Evolutionary conservation across 2,797 vertebrate species (phyloP).

Genomic region (Pangasius sanitwongsei): DNA sequence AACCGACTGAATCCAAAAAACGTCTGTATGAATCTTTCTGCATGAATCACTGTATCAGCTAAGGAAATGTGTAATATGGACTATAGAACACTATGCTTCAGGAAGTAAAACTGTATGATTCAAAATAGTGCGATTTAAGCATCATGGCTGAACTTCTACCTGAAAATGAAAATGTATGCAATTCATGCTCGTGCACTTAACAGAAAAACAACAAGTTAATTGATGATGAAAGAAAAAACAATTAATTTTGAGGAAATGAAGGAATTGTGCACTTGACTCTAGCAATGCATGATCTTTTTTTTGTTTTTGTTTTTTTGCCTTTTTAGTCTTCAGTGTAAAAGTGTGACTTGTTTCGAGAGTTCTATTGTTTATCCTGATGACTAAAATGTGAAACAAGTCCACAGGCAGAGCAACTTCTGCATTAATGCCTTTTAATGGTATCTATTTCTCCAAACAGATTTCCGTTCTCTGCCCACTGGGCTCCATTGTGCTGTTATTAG

Average conservation of each 20-base stretch:
- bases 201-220: neutral
- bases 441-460: neutral
- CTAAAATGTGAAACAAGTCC: neutral
- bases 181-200: neutral
- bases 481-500: neutral
- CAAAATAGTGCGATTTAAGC: neutral
- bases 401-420: neutral
- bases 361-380: neutral
- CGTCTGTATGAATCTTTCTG: neutral
- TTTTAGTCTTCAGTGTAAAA: neutral
- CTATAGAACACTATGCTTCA: neutral
- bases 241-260: neutral
- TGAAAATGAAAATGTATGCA: neutral
- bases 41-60: neutral
- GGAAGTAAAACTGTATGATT: neutral
- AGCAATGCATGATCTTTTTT: neutral
- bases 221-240: too few species aligned
- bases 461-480: neutral
- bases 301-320: neutral
- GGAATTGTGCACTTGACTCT: neutral
- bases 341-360: neutral
- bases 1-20: neutral
- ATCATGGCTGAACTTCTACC: neutral
- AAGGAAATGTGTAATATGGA: neutral
- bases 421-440: conserved; percentile 12